Evolutionary conservation across 2,113 vertebrate genomes (phyloP).

Genomic region (Zonotrichia leucophrys): DNA sequence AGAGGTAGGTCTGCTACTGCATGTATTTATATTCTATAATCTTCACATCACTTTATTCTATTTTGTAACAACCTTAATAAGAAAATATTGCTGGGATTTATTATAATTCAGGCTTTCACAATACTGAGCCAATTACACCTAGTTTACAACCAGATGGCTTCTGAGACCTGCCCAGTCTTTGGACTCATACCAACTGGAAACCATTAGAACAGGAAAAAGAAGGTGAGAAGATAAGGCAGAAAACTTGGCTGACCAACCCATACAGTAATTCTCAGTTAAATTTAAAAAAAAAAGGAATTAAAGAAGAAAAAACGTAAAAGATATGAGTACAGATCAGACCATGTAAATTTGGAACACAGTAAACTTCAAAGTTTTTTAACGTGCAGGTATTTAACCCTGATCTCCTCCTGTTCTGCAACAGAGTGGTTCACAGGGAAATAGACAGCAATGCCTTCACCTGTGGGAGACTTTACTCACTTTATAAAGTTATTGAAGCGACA

Average conservation of each 20-base stretch:
- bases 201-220: neutral
- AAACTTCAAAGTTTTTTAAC: neutral
- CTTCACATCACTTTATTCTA: neutral
- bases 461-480: neutral
- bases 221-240: neutral
- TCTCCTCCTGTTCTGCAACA: neutral
- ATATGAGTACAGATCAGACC: neutral
- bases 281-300: neutral
- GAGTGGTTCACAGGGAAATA: neutral
- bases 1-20: neutral
- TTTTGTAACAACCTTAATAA: neutral
- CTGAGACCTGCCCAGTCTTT: neutral
- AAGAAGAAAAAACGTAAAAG: neutral
- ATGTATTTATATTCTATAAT: neutral
- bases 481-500: neutral
- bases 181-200: neutral
- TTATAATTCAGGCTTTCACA: neutral
- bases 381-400: neutral
- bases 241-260: neutral
- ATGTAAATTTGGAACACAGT: neutral
- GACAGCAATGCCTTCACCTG: neutral
- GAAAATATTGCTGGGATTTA: neutral
- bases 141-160: neutral
- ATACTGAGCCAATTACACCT: neutral
- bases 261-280: neutral